These are phyloP conservation scores for Linepithema humile DNA, from an alignment of 1,140 invertebrate genomes.

Conservation along the genomic window DNA sequence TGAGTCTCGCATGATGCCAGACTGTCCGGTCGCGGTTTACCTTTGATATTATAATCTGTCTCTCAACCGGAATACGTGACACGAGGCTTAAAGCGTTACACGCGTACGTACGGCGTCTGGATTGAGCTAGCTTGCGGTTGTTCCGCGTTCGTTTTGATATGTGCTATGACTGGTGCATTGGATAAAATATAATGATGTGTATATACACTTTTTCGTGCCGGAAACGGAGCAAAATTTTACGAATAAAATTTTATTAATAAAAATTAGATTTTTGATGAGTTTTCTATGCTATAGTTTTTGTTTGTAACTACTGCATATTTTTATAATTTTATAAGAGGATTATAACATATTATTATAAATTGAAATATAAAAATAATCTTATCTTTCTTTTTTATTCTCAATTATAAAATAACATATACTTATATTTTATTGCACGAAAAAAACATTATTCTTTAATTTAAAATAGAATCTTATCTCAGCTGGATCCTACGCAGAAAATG, in stretches of 20 bases:
- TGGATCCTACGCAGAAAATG: slow-evolving; percentile 12
- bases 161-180: neutral
- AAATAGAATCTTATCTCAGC: slow-evolving; percentile 15
- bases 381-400: neutral
- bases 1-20: slow-evolving; percentile 42
- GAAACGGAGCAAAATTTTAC: neutral
- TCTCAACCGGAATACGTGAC: slow-evolving; percentile 59
- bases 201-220: neutral
- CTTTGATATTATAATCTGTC: slow-evolving; percentile 73
- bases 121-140: slow-evolving; percentile 14
- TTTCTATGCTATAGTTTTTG: neutral
- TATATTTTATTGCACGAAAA: slow-evolving; percentile 4
- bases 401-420: too few species aligned
- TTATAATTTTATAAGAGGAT: slow-evolving; percentile 17
- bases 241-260: neutral
- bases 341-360: neutral
- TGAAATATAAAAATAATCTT: neutral
- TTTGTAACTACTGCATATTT: neutral
- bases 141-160: slow-evolving; percentile 48
- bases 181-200: neutral
- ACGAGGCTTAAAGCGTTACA: slow-evolving; percentile 43
- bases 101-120: slow-evolving; percentile 31
- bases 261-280: too few species aligned
- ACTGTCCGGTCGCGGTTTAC: slow-evolving; percentile 42
- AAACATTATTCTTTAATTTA: neutral